A percentile compares a stretch with the other conserved stretches of the same genome.
These are phyloP conservation scores for Gobio occitaniae DNA, from an alignment of 2,797 vertebrate species.

Conservation along the genomic window DNA sequence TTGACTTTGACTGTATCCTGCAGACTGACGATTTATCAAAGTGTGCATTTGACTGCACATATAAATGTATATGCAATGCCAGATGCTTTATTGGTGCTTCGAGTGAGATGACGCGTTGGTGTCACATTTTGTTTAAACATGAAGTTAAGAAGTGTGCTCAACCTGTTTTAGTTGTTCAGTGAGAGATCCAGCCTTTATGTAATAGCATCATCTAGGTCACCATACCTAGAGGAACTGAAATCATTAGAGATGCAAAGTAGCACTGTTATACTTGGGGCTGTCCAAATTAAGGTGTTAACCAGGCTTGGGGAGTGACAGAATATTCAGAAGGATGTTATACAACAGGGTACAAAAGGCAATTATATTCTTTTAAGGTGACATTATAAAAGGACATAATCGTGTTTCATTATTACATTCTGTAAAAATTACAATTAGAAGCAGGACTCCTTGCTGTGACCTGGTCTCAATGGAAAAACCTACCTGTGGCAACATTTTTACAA, in stretches of 20 bases:
- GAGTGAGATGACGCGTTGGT: slow-evolving; percentile 3
- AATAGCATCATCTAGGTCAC: slow-evolving; percentile 45
- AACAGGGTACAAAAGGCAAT: not conserved
- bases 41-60: not conserved
- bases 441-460: not conserved
- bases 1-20: slow-evolving; percentile 1
- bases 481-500: too few relatives aligned
- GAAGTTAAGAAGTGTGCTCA: not conserved
- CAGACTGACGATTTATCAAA: slow-evolving; percentile 26
- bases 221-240: slow-evolving; percentile 39
- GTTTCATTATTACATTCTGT: not conserved
- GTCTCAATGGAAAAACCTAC: too few relatives aligned
- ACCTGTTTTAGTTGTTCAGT: slow-evolving; percentile 27
- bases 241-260: slow-evolving; percentile 41
- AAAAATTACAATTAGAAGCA: not conserved
- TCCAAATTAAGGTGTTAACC: slow-evolving; percentile 24
- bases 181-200: slow-evolving; percentile 26
- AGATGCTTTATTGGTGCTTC: slow-evolving; percentile 24
- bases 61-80: not conserved
- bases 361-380: not conserved
- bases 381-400: not conserved
- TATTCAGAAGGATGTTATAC: slow-evolving; percentile 10
- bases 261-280: slow-evolving; percentile 9
- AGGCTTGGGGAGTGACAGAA: slow-evolving; percentile 9
- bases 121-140: slow-evolving; percentile 19